Conservation (phyloP, 2,113 vertebrate genomes). For the Passerina amoena region DNA sequence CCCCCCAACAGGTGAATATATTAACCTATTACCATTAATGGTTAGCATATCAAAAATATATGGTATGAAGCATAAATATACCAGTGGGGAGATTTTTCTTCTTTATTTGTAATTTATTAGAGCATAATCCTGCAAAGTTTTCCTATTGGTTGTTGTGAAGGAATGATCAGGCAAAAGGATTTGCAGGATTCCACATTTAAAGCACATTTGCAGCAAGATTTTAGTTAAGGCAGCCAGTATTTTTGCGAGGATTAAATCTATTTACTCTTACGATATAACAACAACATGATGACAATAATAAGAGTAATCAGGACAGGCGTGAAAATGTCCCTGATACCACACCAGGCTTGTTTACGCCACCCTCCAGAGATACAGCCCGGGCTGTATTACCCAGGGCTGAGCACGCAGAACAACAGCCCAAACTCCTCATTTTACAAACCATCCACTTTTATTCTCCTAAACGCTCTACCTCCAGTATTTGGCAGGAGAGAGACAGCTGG, state of each 20-base stretch:
- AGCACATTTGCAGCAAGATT: background rate
- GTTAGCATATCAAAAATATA: background rate
- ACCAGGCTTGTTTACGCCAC: background rate
- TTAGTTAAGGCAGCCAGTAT: background rate
- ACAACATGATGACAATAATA: background rate
- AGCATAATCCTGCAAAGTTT: background rate
- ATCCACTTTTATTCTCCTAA: background rate
- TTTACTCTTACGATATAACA: background rate
- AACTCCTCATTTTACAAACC: background rate
- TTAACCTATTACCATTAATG: background rate
- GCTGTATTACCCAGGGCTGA: background rate
- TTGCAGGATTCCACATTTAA: background rate
- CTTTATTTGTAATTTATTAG: background rate
- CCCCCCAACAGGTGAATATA: background rate
- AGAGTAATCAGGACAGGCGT: background rate
- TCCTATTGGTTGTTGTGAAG: background rate
- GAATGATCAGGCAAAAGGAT: background rate
- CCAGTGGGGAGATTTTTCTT: background rate
- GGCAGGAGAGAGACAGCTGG: background rate
- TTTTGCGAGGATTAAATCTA: background rate
- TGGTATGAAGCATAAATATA: background rate
- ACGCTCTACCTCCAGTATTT: background rate
- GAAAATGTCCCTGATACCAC: background rate
- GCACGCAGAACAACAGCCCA: background rate
- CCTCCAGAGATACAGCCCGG: background rate